Conservation (phyloP, 2,797 vertebrate genomes). For the Scolopax rusticola region DNA sequence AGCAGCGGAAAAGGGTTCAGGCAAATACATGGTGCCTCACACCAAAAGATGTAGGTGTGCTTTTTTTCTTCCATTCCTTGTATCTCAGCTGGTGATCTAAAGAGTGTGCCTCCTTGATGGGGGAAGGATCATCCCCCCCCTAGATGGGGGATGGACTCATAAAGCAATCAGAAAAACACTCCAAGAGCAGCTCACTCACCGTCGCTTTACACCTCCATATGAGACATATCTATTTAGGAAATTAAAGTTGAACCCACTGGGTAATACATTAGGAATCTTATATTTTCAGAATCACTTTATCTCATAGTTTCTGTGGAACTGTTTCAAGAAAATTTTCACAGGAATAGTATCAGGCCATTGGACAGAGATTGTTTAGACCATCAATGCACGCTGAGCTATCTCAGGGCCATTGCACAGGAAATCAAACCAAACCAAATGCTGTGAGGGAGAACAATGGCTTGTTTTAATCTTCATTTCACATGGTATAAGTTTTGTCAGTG, state of each 20-base stretch:
- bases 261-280: neutral
- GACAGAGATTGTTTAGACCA: neutral
- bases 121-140: neutral
- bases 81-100: neutral
- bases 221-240: neutral
- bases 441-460: neutral
- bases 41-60: neutral
- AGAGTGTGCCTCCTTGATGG: neutral
- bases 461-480: neutral
- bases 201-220: neutral
- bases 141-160: neutral
- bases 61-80: neutral
- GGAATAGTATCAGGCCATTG: neutral
- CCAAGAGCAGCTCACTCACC: neutral
- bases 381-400: neutral
- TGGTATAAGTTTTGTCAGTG: neutral
- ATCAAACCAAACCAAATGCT: fast-evolving
- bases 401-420: neutral
- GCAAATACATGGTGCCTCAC: fast-evolving
- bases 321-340: neutral
- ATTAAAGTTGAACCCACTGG: neutral
- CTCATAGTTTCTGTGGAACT: neutral
- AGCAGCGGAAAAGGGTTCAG: fast-evolving
- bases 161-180: neutral
- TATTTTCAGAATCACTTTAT: neutral